Conservation (phyloP, 2,113 vertebrate species). For the Mesitornis unicolor region DNA sequence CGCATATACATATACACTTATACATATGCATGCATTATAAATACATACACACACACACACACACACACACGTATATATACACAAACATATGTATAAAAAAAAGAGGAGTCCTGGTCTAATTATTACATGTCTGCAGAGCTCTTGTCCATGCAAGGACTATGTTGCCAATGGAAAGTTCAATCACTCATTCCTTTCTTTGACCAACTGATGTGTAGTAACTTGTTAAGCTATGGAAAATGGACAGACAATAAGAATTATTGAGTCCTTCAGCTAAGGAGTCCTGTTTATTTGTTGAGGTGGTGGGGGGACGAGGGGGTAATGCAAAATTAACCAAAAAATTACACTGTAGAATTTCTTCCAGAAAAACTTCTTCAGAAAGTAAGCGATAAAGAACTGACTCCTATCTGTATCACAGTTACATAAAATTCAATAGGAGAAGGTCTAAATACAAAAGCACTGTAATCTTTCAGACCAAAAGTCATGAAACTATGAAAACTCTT, state of each 20-base stretch:
- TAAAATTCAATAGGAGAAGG: rapidly evolving
- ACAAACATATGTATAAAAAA: neutral
- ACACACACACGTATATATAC: neutral
- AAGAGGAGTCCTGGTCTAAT: neutral
- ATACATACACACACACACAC: neutral
- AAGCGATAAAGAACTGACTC: neutral
- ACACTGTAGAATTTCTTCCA: neutral
- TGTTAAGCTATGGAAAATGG: neutral
- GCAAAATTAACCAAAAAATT: neutral
- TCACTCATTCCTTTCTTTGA: neutral
- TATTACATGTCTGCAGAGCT: neutral
- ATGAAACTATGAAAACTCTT: neutral
- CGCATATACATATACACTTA: neutral
- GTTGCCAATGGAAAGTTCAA: neutral
- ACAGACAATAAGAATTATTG: neutral
- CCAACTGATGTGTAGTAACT: neutral
- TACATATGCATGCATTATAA: neutral
- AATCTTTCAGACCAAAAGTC: neutral
- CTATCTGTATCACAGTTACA: neutral
- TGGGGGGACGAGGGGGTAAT: neutral
- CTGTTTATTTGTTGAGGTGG: neutral
- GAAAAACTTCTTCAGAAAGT: neutral
- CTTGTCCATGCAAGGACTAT: neutral
- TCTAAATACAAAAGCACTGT: neutral
- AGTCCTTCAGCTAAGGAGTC: neutral